A percentile compares a stretch with the other conserved stretches of the same genome.
Evolutionary conservation across 1,140 invertebrate genomes (phyloP).

Genomic region (Thrips palmi): DNA sequence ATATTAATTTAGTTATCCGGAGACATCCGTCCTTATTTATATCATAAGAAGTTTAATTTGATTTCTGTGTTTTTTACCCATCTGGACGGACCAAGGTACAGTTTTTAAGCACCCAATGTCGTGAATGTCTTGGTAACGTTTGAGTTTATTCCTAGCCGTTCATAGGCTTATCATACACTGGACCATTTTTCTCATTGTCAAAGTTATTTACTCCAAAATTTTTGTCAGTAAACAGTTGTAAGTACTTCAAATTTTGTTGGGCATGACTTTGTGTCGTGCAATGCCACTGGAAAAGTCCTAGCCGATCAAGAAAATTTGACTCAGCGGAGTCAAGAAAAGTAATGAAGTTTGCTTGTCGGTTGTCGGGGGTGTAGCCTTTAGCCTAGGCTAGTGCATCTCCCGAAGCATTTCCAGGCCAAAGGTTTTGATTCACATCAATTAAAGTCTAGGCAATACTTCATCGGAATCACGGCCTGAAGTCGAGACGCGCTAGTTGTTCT

Average conservation of each 20-base stretch:
- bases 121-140: slow-evolving; percentile 12
- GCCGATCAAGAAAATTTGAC: no score
- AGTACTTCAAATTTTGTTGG: background rate
- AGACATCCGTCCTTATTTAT: slow-evolving; percentile 31
- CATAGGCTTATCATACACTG: slow-evolving; percentile 17
- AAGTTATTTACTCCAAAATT: background rate
- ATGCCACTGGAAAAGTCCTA: no score
- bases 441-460: no score
- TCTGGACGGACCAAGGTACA: slow-evolving; percentile 48
- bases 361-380: no score
- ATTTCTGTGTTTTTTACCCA: slow-evolving; percentile 40
- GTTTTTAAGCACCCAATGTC: slow-evolving; percentile 19
- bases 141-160: slow-evolving; percentile 3
- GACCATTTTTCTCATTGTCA: slow-evolving; percentile 17
- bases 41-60: slow-evolving; percentile 32
- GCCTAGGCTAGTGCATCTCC: no score
- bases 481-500: no score
- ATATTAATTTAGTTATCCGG: slow-evolving; percentile 23
- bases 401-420: no score
- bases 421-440: no score
- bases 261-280: background rate
- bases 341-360: no score
- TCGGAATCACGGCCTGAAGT: no score
- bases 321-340: no score
- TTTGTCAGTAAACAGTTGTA: background rate